These are phyloP conservation scores for Stichodactyla helianthus DNA, from an alignment of 64 coral and sea anemone genomes.

Conservation along the genomic window DNA sequence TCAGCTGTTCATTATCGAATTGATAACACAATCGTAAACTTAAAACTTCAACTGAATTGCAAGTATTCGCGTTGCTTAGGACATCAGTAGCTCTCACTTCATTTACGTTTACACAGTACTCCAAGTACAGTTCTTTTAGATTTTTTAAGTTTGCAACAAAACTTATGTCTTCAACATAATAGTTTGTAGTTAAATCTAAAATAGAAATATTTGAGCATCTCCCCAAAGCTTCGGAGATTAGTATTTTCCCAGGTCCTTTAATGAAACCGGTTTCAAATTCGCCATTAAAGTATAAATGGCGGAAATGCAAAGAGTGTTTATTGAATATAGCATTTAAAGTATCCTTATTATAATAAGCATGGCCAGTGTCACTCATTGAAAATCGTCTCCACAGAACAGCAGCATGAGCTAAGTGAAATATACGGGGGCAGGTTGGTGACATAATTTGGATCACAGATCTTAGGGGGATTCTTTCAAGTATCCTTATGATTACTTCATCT, in stretches of 20 bases:
- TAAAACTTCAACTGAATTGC: not conserved
- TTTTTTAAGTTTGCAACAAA: constrained; percentile 31
- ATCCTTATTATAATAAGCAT: constrained; percentile 31
- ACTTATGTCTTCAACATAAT: constrained; percentile 37
- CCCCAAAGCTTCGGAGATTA: constrained; percentile 1
- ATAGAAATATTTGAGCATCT: constrained; percentile 34
- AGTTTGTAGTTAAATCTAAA: constrained; percentile 30
- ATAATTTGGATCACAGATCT: not conserved
- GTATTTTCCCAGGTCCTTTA: not conserved
- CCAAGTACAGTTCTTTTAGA: constrained; percentile 36
- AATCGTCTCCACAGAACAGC: constrained; percentile 31
- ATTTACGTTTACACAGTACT: constrained; percentile 17
- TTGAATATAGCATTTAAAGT: constrained; percentile 35
- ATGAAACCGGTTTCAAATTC: constrained; percentile 32
- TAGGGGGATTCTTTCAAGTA: not conserved
- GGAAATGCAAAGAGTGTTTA: constrained; percentile 28
- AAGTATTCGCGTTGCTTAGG: constrained; percentile 1
- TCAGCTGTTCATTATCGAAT: not conserved
- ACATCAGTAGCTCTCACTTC: constrained; percentile 21
- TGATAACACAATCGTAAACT: not conserved
- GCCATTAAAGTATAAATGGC: constrained; percentile 39
- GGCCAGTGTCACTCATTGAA: constrained; percentile 8
- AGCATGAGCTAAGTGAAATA: not conserved
- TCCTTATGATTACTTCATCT: not conserved
- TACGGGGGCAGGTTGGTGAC: not conserved